Evolutionary conservation across 2,113 vertebrate genomes (phyloP), one percentile per base, ranked within the genome.

Genomic region (Sigmodon hispidus): DNA sequence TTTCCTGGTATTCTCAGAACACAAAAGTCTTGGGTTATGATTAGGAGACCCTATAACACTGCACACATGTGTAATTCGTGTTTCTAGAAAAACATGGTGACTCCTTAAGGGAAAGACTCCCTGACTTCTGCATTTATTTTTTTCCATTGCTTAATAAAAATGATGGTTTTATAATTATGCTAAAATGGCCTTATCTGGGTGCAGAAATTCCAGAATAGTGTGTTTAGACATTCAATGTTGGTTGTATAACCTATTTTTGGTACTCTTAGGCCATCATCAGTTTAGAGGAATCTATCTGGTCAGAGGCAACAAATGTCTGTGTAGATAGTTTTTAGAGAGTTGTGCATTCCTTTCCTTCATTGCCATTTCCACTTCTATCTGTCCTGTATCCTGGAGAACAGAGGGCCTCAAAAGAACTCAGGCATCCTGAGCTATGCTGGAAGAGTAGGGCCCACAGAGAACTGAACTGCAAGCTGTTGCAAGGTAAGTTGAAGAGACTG

Each of bases 31-130:
- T 65, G 10, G 13, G 21, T 93, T 75, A 81, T 69, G 45, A 9
- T 86, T 50, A 81, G 21, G 69, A 34, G 84, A 86, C 50, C 83
- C 75, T 77, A 91, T 7, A 90, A 45, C 48, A 70, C 11, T 7
- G 2, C 8, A 36, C 19, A 65, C 5, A 59, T 88, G 16, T 93
- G 7, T 75, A 65, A 80, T 24, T 19, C 16, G 3, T 84, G 29
- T 70, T 96, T 96, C 91, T 96, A 52, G 50, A 96, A 94, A 94
- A n/a, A n/a, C n/a, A 19, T 69, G 24, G 40, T 45, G 16, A 59
- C n/a, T 92, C 31, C 40, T 26, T 55, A 76, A 86, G 59, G n/a
- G 11, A 95, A 87, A 90, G 17, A 15, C 22, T 11, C 10, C 21
- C 10, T 4, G 2, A 9, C 11, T 59, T 92, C 57, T 77, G 43